Base-by-base conservation (phyloP, 1,140 invertebrate genomes). In the Drosophila elegans region DNA sequence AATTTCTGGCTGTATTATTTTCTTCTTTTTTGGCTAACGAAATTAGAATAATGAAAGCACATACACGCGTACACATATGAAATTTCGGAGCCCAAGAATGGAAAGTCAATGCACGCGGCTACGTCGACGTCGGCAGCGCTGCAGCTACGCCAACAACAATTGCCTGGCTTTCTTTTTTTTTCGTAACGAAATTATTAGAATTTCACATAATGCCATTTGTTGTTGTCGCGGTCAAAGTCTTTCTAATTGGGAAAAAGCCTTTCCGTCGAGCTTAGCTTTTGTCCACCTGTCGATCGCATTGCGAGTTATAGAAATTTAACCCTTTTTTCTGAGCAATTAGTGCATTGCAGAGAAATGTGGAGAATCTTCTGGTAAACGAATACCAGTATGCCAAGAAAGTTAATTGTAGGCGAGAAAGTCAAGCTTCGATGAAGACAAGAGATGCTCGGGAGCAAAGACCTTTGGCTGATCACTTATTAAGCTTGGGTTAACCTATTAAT, bases 151-250 rank as follows among this genome's bases (percentile, higher is more conserved):
- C 67, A 80, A 59, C 59, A 67, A 53, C 80, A 78, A 76, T 66
- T 73, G 69, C 54, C 44, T 59, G 52, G 83, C 83, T 86, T 86
- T 88, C 79, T 84, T 78, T 78, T 75, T 75, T 67, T 78, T 82
- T 86, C 72, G 78, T 79, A 88, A 85, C 67, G 69, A 82, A 79
- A 72, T 86, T 88, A 73, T 79, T 82, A 88, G 82, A 86, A 88
- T 86, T 88, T 88, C 78, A 75, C 78, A 88, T 78, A 86, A 84
- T 74, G 78, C 32, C 71, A 36, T 63, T 61, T 81, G 63, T 42
- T 52, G 57, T 62, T 57, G 42, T 44, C 32, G 45, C 34, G 39
- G 53, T 46, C 36, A 61, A 71, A 77, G 73, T 54, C 49, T 59
- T 71, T 75, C 72, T 78, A 73, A 80, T 76, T 80, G 72, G 54